Evolutionary conservation across 2,888 invertebrate species (phyloP).

Genomic region (Pollenia griseotomentosa): DNA sequence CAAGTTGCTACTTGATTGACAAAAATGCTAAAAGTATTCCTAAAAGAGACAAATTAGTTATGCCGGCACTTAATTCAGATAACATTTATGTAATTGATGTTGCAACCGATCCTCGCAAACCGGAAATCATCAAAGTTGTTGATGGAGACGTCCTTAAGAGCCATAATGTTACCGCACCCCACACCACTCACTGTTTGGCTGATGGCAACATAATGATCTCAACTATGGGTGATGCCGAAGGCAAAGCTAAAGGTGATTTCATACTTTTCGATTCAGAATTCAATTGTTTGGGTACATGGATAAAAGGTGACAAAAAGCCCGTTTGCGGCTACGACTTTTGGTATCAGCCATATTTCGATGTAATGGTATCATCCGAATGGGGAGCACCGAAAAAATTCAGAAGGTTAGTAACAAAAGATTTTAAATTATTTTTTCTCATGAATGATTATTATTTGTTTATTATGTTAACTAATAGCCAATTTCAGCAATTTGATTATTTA

Average conservation of each 20-base stretch:
- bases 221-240: slow-evolving; percentile 94
- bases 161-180: slow-evolving; percentile 92
- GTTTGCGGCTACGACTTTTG: slow-evolving; percentile 97
- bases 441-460: too few relatives aligned
- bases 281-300: slow-evolving; percentile 88
- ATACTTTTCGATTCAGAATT: slow-evolving; percentile 93
- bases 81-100: slow-evolving; percentile 94
- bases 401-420: slow-evolving; percentile 75
- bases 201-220: slow-evolving; percentile 98
- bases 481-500: too few relatives aligned
- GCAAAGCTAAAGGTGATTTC: slow-evolving; percentile 94
- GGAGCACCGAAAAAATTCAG: slow-evolving; percentile 93
- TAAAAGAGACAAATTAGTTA: slow-evolving; percentile 90
- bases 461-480: too few relatives aligned
- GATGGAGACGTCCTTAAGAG: slow-evolving; percentile 91
- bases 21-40: slow-evolving; percentile 83
- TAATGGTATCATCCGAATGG: slow-evolving; percentile 97
- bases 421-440: background rate
- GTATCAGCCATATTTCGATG: slow-evolving; percentile 97
- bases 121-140: slow-evolving; percentile 91
- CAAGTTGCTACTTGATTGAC: slow-evolving; percentile 90
- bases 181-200: slow-evolving; percentile 97
- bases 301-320: slow-evolving; percentile 87
- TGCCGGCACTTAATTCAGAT: slow-evolving; percentile 92
- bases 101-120: slow-evolving; percentile 89